Evolutionary conservation across 2,113 vertebrate species (phyloP).

Genomic region (Glaucidium brasilianum): DNA sequence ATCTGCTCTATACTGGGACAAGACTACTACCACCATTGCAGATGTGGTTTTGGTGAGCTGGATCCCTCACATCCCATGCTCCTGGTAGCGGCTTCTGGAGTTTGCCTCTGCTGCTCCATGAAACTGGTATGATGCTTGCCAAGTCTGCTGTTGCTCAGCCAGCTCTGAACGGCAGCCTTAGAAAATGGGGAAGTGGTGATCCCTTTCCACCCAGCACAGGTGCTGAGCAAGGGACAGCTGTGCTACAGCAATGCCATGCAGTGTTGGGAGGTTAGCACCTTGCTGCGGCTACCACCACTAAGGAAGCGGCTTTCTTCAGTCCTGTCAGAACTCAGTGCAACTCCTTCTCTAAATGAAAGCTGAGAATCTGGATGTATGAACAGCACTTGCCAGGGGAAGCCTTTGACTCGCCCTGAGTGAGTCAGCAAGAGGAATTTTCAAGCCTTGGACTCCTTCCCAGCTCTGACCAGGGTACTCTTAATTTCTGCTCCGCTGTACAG

Average conservation of each 20-base stretch:
- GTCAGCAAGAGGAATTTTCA: slow-evolving; percentile 33
- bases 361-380: neutral
- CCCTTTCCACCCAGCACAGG: neutral
- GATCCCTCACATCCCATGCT: neutral
- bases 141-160: neutral
- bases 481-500: slow-evolving; percentile 19
- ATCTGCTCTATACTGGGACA: neutral
- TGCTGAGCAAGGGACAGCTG: neutral
- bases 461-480: neutral
- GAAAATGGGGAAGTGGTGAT: neutral
- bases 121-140: neutral
- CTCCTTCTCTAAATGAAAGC: neutral
- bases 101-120: neutral
- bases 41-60: neutral
- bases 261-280: neutral
- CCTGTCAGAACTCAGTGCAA: neutral
- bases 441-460: slow-evolving; percentile 32
- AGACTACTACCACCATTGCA: neutral
- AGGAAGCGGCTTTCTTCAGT: neutral
- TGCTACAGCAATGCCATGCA: accelerated
- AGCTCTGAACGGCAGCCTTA: neutral
- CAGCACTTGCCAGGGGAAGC: neutral
- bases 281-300: accelerated
- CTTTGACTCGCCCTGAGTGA: slow-evolving; percentile 23
- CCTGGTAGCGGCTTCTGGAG: neutral